Percentiles rank a stretch among this genome's conserved stretches.
Conservation (phyloP, 2,888 invertebrate genomes). For the Ormyrus pomaceus region DNA sequence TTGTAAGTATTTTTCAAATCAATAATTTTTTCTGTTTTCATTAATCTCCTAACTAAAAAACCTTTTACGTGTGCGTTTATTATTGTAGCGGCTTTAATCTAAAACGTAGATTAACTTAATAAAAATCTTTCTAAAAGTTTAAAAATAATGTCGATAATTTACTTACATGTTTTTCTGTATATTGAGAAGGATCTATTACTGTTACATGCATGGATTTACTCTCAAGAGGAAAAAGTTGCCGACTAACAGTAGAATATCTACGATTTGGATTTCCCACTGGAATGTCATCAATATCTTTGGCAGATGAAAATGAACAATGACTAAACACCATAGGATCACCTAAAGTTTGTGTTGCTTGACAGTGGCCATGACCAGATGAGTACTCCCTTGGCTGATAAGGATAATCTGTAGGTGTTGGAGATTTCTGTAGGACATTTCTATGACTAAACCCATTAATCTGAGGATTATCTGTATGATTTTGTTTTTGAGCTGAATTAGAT, state of each 20-base stretch:
- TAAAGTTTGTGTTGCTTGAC: conserved; percentile 30
- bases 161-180: conserved; percentile 69
- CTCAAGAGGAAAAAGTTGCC: conserved; percentile 69
- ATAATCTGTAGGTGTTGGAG: conserved; percentile 55
- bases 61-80: conserved; percentile 86
- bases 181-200: conserved; percentile 63
- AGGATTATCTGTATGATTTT: conserved; percentile 1
- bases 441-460: conserved; percentile 53
- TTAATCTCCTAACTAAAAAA: conserved; percentile 87
- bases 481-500: conserved; percentile 9
- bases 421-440: conserved; percentile 12
- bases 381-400: conserved; percentile 56
- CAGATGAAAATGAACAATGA: conserved; percentile 36
- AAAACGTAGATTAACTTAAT: conserved; percentile 34
- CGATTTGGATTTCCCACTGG: conserved; percentile 53
- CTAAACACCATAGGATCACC: conserved; percentile 28
- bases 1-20: conserved; percentile 86
- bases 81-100: conserved; percentile 80
- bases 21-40: conserved; percentile 89
- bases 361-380: conserved; percentile 38
- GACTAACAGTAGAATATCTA: conserved; percentile 64
- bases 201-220: conserved; percentile 65
- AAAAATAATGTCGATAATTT: conserved; percentile 26
- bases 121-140: not conserved
- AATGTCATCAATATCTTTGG: conserved; percentile 55